Base-by-base conservation (phyloP, 2,113 vertebrate genomes). In the Puntigrus tetrazona region DNA sequence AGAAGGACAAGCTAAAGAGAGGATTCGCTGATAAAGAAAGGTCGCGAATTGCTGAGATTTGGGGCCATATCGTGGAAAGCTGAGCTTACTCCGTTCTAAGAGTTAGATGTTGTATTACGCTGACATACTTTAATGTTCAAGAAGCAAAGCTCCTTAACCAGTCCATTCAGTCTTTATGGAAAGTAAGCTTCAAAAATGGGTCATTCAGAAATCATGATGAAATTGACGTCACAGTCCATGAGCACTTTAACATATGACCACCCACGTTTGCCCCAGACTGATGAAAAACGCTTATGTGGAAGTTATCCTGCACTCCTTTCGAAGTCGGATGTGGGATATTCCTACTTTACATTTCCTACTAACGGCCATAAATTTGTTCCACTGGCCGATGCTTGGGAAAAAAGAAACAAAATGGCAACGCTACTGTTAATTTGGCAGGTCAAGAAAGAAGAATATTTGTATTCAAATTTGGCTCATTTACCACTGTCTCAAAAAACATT, bases 201-300 rank as follows among this genome's bases (percentile, higher is more conserved):
- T 41, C 67, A 41, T 72, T n/a, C 36, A 72, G 38, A 73, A 45
- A 45, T 25, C 11, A 45, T 27, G 69, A 72, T 16, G 11, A 25
- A 4, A 73, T 4, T 45, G 36, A 73, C 13, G 3, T 72, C n/a
- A 72, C 5, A 43, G 22, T 25, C 38, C 38, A 43, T 72, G 38
- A 72, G 38, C 69, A 27, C n/a, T 72, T 43, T 63, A 63, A 63
- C 59, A 43, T 43, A 72, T 25, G n/a, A 72, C 69, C 69, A 43
- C 38, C 69, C 38, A 25, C 11, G n/a, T 73, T 73, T 63, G 59
- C 25, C 25, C 25, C 59, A 27, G 25, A 5, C 25, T 29, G 25
- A 29, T 63, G 52, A 57, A n/a, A 22, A 57, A 57, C 20, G 9
- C 8, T 11, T 63, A 63, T 63, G 59, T 63, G 59, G 59, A 63